These are phyloP conservation scores for Harpegnathos saltator DNA, from an alignment of 1,140 invertebrate species.

Conservation along the genomic window DNA sequence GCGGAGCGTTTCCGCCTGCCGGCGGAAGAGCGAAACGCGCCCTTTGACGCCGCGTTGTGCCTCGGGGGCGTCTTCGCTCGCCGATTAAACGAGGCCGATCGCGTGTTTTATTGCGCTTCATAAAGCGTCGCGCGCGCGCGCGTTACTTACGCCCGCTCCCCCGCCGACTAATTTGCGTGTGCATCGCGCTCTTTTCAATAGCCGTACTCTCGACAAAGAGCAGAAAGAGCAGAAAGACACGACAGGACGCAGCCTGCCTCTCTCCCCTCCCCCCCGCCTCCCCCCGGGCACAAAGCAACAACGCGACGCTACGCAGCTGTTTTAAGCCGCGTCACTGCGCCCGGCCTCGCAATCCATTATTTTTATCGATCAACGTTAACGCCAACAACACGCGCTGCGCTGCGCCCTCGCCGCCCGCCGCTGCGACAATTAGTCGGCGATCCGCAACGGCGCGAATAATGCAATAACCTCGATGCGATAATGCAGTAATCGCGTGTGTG, in stretches of 20 bases:
- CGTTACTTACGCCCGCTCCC: background rate
- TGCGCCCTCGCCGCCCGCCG: too few relatives aligned
- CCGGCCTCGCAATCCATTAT: background rate
- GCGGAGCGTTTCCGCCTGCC: background rate
- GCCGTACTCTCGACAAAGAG: too few relatives aligned
- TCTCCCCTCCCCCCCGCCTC: too few relatives aligned
- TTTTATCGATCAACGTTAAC: background rate
- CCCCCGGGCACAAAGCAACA: background rate
- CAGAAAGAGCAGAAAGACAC: too few relatives aligned
- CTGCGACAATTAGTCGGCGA: background rate
- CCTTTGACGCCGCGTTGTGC: background rate
- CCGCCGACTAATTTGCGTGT: too few relatives aligned
- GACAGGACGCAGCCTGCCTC: too few relatives aligned
- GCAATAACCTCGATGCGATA: background rate
- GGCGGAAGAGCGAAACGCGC: background rate
- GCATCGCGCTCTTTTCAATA: too few relatives aligned
- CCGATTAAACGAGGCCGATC: constrained; percentile 6
- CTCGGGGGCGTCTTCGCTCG: background rate
- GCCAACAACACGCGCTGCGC: too few relatives aligned
- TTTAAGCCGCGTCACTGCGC: background rate
- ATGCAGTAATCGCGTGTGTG: background rate
- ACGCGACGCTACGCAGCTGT: background rate
- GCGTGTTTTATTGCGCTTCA: background rate
- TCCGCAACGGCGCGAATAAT: background rate
- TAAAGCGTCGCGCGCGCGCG: background rate